A percentile compares a stretch with the other conserved stretches of the same genome.
These are phyloP conservation scores for Cladorhizidae sp. DNA, from an alignment of 37 sponge, comb jelly and placozoan species.

Conservation along the genomic window DNA sequence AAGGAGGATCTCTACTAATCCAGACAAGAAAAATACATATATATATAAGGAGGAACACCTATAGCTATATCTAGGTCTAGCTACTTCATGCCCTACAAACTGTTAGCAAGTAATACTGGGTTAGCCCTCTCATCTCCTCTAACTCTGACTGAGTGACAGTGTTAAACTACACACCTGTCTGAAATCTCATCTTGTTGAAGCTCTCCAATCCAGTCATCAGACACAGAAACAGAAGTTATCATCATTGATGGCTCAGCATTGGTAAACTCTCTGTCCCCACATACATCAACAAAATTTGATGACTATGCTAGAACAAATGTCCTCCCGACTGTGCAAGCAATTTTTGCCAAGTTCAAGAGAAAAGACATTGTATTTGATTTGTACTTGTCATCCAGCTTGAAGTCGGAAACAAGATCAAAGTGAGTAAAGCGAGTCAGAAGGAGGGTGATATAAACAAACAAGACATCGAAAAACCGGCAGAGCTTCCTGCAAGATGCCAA, in stretches of 20 bases:
- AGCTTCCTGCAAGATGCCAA: no score
- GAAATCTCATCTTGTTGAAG: slow-evolving; percentile 4
- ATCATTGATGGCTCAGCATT: no score
- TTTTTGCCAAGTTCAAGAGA: neutral
- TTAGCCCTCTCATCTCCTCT: no score
- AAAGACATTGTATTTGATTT: neutral
- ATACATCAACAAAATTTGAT: slow-evolving; percentile 1
- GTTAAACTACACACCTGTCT: neutral
- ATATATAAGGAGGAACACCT: no score
- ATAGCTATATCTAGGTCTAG: no score
- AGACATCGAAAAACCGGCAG: neutral
- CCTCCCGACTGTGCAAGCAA: neutral
- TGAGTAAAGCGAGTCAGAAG: slow-evolving; percentile 1
- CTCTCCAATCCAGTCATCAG: neutral
- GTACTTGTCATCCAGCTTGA: slow-evolving; percentile 6
- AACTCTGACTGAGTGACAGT: neutral
- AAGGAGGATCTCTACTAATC: no score
- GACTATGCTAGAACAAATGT: neutral
- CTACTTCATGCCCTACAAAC: no score
- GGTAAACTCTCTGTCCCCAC: neutral
- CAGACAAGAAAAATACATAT: no score
- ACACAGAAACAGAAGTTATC: slow-evolving; percentile 3
- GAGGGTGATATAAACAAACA: neutral
- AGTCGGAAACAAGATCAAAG: neutral
- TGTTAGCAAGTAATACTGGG: no score